These are phyloP conservation scores for Myopa testacea DNA, from an alignment of 2,888 invertebrate species.

Conservation along the genomic window DNA sequence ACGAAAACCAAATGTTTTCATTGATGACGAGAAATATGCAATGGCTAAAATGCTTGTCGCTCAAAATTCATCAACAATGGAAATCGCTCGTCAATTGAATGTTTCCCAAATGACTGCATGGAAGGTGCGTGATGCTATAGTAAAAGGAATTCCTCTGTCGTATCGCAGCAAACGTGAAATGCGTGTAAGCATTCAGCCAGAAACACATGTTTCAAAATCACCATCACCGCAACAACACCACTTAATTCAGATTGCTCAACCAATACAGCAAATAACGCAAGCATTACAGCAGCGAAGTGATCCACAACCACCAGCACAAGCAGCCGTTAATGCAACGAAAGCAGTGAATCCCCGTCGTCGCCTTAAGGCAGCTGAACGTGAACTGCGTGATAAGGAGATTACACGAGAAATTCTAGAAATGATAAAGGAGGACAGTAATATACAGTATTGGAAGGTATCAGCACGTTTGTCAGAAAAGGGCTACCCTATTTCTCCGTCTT, in stretches of 20 bases:
- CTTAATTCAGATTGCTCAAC: conserved; percentile 42
- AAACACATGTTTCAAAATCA: conserved; percentile 17
- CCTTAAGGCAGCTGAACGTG: conserved; percentile 64
- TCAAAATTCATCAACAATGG: conserved; percentile 66
- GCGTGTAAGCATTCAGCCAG: conserved; percentile 43
- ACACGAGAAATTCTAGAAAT: conserved; percentile 66
- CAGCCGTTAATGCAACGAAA: conserved; percentile 40
- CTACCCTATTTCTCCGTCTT: conserved; percentile 66
- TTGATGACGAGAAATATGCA: conserved; percentile 66
- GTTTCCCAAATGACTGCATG: conserved; percentile 68
- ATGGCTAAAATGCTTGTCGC: conserved; percentile 66
- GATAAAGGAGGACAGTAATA: conserved; percentile 66
- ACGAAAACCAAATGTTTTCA: conserved; percentile 66
- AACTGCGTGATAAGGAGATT: conserved; percentile 63
- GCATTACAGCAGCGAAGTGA: conserved; percentile 44
- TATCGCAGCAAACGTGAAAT: conserved; percentile 63
- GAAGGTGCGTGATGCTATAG: conserved; percentile 67
- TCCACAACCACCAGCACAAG: conserved; percentile 45
- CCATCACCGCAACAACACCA: conserved; percentile 16
- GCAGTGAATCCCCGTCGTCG: conserved; percentile 59
- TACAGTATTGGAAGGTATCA: conserved; percentile 68
- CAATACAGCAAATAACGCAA: conserved; percentile 48
- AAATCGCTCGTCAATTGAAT: conserved; percentile 65
- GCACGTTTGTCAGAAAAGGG: conserved; percentile 66
- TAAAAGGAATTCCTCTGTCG: conserved; percentile 66